Evolutionary conservation across 64 coral and sea anemone genomes (phyloP).

Genomic region (Platygyra sinensis): DNA sequence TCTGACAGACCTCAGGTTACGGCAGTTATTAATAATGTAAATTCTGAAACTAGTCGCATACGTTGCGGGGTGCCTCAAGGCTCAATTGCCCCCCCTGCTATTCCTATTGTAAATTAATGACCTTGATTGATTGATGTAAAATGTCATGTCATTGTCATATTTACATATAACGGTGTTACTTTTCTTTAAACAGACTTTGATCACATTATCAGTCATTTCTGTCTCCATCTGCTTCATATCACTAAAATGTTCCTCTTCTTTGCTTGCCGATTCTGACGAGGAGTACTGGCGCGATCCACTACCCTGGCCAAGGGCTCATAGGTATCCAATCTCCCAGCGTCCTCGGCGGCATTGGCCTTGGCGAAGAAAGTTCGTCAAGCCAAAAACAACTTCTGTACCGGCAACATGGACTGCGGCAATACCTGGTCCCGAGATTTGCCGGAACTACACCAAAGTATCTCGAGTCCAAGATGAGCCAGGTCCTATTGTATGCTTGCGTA

Average conservation of each 20-base stretch:
- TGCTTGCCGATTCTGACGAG: background rate
- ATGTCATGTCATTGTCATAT: too few relatives aligned
- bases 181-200: background rate
- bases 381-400: background rate
- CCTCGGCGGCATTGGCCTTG: background rate
- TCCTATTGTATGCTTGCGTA: conserved; percentile 2
- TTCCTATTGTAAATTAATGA: too few relatives aligned
- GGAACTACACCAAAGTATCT: background rate
- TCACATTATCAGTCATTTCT: background rate
- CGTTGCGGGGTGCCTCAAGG: too few relatives aligned
- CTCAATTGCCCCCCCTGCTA: too few relatives aligned
- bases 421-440: background rate
- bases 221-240: background rate
- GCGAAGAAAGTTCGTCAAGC: background rate
- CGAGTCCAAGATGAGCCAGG: background rate
- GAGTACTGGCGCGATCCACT: background rate
- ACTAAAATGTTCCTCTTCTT: background rate
- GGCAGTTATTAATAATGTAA: too few relatives aligned
- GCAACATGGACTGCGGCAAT: background rate
- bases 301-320: background rate
- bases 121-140: too few relatives aligned
- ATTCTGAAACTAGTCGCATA: too few relatives aligned
- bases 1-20: too few relatives aligned
- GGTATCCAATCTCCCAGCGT: background rate
- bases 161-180: background rate